Evolutionary conservation across 1,140 invertebrate genomes (phyloP), one percentile per base, ranked within the genome.

Genomic region (Zelostemma sp.): DNA sequence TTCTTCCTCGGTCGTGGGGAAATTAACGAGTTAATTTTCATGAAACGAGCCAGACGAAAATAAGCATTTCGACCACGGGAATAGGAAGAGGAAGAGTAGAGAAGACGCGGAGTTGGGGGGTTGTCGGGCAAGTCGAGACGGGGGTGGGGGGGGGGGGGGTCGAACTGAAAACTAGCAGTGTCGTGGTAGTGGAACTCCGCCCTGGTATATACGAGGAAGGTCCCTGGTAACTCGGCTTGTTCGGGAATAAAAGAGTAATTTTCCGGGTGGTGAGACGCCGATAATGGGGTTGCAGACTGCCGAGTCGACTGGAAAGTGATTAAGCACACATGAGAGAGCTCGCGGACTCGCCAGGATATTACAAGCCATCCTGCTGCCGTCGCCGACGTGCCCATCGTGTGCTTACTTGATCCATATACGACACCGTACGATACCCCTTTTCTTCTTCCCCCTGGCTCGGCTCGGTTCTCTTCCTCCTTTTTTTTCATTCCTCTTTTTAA

Each of bases 271-370:
- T 79, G 81, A 82, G 73, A 78, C 78, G 80, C 78, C 77, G 81
- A 83, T 83, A 83, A 83, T 84, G 81, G 83, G 82, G 80, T 83
- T 81, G 80, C 80, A 82, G 80, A 79, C 76, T 82, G 77, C 77
- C 82, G 82, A 85, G 81, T 83, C 82, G 81, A 85, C 82, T 84
- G 82, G 81, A 85, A 85, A 83, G 81, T 84, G 82, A 85, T 85
- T 85, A 84, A 82, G 82, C 82, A 84, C 79, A 83, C 83, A 84
- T 83, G 83, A 82, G 78, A 75, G 77, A 81, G 73, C 74, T 64
- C 68, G 79, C 78, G 78, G 73, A 81, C 76, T 82, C 70, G 77
- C 75, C 79, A 82, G 79, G 80, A 82, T 81, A 83, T 84, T 82
- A 78, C 80, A 65, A 78, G 70, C 63, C 72, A 72, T 77, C 74